A percentile compares a stretch with the other conserved stretches of the same genome.
phyloP scores from a whole-genome alignment of 2,888 invertebrate species.

The Brachycybe producta region DNA sequence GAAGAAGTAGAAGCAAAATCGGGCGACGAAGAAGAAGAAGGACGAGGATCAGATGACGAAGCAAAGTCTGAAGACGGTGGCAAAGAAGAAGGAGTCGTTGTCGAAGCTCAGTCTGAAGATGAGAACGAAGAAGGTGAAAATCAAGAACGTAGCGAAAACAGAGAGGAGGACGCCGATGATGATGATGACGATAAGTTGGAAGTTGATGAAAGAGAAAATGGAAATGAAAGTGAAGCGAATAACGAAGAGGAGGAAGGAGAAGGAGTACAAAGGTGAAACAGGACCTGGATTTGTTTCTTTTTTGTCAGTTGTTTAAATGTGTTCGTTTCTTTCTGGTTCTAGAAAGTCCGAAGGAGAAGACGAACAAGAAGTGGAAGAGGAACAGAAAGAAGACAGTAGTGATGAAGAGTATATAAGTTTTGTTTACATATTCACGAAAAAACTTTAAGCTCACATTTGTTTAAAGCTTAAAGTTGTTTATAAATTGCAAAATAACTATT shows the following conservation, averaged over 20 bases:
- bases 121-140: not conserved
- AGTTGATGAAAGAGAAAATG: constrained; percentile 21
- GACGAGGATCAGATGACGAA: not conserved
- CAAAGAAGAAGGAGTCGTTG: no score
- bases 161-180: constrained; percentile 21
- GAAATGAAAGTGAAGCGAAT: constrained; percentile 16
- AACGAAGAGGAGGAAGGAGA: constrained; percentile 17
- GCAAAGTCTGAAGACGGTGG: not conserved
- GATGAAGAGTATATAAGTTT: constrained; percentile 17
- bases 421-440: not conserved
- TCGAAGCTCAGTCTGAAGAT: constrained; percentile 8
- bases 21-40: not conserved
- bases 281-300: not conserved
- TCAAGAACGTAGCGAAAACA: not conserved
- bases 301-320: constrained; percentile 14
- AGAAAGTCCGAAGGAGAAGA: constrained; percentile 13
- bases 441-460: not conserved
- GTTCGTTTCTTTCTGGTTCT: constrained; percentile 17
- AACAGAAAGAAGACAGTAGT: constrained; percentile 17
- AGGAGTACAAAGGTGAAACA: not conserved
- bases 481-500: not conserved
- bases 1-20: not conserved
- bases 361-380: constrained; percentile 12
- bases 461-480: not conserved
- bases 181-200: constrained; percentile 27